Evolutionary conservation across 92 coral and sea anemone genomes (phyloP).

Genomic region (Zoanthus sansibaricus): DNA sequence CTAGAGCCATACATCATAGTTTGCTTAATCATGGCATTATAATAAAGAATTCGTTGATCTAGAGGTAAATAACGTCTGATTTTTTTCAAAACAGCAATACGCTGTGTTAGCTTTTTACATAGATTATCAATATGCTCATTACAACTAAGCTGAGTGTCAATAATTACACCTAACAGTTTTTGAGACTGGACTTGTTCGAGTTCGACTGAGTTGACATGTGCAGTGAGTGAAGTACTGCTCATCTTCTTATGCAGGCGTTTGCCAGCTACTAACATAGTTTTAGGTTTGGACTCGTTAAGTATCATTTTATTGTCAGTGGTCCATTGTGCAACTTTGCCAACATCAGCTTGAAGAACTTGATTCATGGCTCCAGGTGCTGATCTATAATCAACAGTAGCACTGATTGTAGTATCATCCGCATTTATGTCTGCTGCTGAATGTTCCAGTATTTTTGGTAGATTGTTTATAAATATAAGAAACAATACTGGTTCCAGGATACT

Average conservation of each 20-base stretch:
- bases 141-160: too few relatives aligned
- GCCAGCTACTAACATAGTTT: constrained; percentile 8
- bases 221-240: neutral
- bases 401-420: neutral
- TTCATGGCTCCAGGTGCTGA: neutral
- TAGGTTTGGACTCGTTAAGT: neutral
- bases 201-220: neutral
- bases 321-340: neutral
- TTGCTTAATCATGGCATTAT: too few relatives aligned
- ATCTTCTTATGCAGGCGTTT: constrained; percentile 2
- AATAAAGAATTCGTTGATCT: neutral
- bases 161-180: neutral
- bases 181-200: neutral
- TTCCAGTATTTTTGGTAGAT: neutral
- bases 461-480: neutral
- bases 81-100: neutral
- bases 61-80: neutral
- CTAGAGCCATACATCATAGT: neutral
- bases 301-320: too few relatives aligned
- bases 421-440: neutral
- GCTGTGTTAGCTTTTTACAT: neutral
- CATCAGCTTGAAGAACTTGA: neutral
- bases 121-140: too few relatives aligned
- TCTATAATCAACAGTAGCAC: neutral
- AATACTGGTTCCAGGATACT: neutral